Conservation (phyloP, 2,888 invertebrate species). For the Suillia variegata region DNA sequence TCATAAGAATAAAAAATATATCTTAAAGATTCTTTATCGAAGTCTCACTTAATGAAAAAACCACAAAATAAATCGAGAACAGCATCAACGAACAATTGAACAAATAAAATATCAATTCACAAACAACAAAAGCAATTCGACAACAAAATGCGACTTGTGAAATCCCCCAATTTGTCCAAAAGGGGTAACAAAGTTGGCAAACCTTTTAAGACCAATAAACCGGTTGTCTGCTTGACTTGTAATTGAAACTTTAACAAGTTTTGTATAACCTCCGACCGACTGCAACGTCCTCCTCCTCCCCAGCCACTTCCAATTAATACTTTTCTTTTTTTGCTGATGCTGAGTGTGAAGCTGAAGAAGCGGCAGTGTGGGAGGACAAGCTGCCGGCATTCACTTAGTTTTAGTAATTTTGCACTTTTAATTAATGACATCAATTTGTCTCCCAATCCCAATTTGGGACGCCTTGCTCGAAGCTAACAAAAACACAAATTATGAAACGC, state of each 20-base stretch:
- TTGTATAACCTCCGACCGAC: too few relatives aligned
- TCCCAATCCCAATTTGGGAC: constrained; percentile 24
- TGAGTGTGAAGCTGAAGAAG: too few relatives aligned
- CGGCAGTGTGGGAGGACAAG: too few relatives aligned
- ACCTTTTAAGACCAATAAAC: background rate
- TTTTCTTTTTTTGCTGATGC: too few relatives aligned
- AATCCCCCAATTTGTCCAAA: background rate
- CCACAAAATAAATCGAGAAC: background rate
- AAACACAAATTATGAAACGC: constrained; percentile 10
- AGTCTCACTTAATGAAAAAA: too few relatives aligned
- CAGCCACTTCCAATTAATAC: background rate
- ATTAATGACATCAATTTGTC: constrained; percentile 57
- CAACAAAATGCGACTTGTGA: background rate
- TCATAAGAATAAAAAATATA: too few relatives aligned
- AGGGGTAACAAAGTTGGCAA: constrained; percentile 1
- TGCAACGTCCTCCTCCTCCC: too few relatives aligned
- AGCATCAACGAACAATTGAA: background rate
- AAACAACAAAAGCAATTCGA: background rate
- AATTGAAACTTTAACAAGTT: constrained; percentile 23
- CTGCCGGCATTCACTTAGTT: constrained; percentile 23
- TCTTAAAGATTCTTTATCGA: too few relatives aligned
- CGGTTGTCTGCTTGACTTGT: too few relatives aligned
- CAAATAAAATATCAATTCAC: constrained; percentile 1
- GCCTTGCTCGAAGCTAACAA: background rate
- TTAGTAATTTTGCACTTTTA: constrained; percentile 40